Base-by-base conservation (phyloP, 2,888 invertebrate genomes). In the Mayetiola destructor region DNA sequence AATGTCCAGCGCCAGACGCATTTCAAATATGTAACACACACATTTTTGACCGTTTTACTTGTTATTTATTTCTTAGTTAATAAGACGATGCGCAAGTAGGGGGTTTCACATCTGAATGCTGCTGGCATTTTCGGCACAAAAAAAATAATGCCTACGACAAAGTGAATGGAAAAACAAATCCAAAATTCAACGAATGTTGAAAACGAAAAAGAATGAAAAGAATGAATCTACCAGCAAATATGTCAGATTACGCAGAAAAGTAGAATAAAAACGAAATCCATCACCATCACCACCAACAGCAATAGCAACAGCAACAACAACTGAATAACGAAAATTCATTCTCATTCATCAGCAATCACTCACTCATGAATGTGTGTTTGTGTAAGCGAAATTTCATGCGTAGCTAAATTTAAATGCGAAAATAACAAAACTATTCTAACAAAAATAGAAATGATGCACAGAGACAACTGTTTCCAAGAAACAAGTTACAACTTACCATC, bases 291-390 rank as follows among this genome's bases (percentile, higher is more conserved):
- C n/a, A n/a, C n/a, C n/a, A n/a, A n/a, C n/a, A n/a, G n/a, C n/a
- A n/a, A n/a, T n/a, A n/a, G n/a, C n/a, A n/a, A 14, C n/a, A 48
- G 27, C 48, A 48, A 48, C 48, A n/a, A n/a, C n/a, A 48, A 48
- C 27, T 48, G 48, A 48, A 48, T 48, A 48, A 48, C 48, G 48
- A 48, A 48, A 48, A 48, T 48, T 27, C 27, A 48, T 48, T 48
- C 27, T 48, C 27, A 27, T 27, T 48, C 27, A 27, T 27, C 48
- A 16, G 48, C 27, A 27, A 48, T 48, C 48, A 10, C 48, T 18
- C n/a, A 42, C 20, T n/a, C 6, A 27, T 48, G 2, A 23, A 23
- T 42, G 42, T 23, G 48, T 32, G 32, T 48, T 6, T 27, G 27
- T 27, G n/a, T 16, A 8, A 48, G 48, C 48, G 48, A 27, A 48